Evolutionary conservation across 1,140 invertebrate species (phyloP), one percentile per base, ranked within the genome.

Genomic region (Saccostrea cuccullata): DNA sequence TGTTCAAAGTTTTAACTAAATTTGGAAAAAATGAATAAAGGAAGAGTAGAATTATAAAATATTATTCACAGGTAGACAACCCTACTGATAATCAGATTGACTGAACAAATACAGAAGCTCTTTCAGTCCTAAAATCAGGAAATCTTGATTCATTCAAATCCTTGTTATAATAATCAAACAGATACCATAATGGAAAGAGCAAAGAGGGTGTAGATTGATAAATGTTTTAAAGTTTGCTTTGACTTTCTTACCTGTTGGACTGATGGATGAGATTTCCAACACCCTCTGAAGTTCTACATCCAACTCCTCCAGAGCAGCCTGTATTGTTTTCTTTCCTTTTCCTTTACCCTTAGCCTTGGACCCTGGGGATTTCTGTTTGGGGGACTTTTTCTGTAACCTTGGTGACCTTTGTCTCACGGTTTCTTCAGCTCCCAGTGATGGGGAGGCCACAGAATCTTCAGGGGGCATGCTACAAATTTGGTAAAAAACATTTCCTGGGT

Each of bases 241-340:
- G 9, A 15, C 23, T 26, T 13, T 9, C 23, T 82, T 9, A 92
- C 92, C 90, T 86, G 90, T 86, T 20, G 90, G 88, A 40, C 90
- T 90, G 23, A 88, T 85, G 0, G 91, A 89, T 8, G 91, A 92
- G 2, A 93, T 86, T 70, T 92, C 92, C n/a, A 92, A 73, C 15
- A 92, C 91, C 64, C 92, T 86, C 88, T 93, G 92, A 67, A 92
- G 73, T 70, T 93, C 92, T 58, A 90, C 77, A 85, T 91, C 92
- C 15, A 92, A 73, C 30, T 92, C 90, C 64, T 91, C 91, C 90
- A 92, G 89, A 0, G 90, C 88, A 5, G 90, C 90, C 87, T 91
- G 83, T 5, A 58, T 86, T 20, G 56, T 85, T 56, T 88, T 84
- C 64, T 82, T 86, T 85, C 85, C 87, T 82, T 58, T 85, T 70